Evolutionary conservation across 2,797 vertebrate species (phyloP), one percentile per base, ranked within the genome.

Genomic region (Microtus californicus): DNA sequence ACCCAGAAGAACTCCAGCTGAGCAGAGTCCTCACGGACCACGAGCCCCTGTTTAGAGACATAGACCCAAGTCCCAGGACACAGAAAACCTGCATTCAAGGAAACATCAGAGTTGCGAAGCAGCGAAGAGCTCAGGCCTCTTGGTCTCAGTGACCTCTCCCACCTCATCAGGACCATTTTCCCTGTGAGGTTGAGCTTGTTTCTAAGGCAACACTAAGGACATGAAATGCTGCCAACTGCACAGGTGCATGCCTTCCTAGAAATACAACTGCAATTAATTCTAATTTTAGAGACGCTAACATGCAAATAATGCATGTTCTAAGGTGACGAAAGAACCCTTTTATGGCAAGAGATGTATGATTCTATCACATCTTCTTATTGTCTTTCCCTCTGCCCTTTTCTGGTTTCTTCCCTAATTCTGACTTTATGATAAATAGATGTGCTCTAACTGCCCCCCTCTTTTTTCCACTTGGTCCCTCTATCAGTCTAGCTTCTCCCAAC

Each of bases 281-380:
- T 43, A 87, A 34, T 11, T 86, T 59, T n/a, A 43, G 76, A 63
- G 37, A 67, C 10, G 12, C 1, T 78, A 74, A 80, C 10, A 43
- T 45, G 29, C 51, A 48, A 65, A 45, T 40, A 71, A 43, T 56
- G 3, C 37, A 5, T 11, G 10, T 56, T 19, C 69, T 48, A 6
- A 74, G 37, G 12, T 45, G 69, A 37, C 45, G 21, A 82, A 34
- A 61, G 5, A 43, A 59, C 14, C 23, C 6, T 31, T 67, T 86
- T 21, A 25, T n/a, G 45, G 51, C 51, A 71, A 34, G 79, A 6
- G 12, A 12, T 25, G 27, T 13, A 29, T 15, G 59, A 11, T 43
- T 79, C 40, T 56, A 37, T n/a, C 29, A 59, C 0, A 0, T 40
- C n/a, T 6, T 4, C 27, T 69, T 12, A 2, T 34, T 21, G 27